Evolutionary conservation across 2,888 invertebrate species (phyloP), one percentile per base, ranked within the genome.

Genomic region (Polydrusus pterygomalis): DNA sequence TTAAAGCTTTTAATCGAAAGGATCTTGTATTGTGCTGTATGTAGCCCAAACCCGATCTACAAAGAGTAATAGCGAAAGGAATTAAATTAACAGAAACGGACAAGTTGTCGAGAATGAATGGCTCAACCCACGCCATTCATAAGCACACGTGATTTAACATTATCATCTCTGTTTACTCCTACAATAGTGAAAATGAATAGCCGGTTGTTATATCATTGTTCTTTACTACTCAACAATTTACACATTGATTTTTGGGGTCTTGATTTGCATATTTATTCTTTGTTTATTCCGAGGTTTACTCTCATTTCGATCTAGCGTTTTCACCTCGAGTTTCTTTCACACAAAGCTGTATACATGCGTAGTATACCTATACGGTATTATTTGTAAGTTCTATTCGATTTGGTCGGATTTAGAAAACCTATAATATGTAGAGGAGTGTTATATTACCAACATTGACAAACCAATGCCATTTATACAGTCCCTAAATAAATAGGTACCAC

Each of bases 91-190:
- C 58, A 64, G 64, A 64, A 60, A 54, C 67, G 54, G 49, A 47
- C 47, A 47, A 49, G 64, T 67, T 54, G 38, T 67, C 67, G 68
- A 38, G 40, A 49, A 74, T 74, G 74, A 74, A 68, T 74, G 69
- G 63, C 13, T 30, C 63, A 11, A 30, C 74, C 74, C 60, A 74
- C 68, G 62, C 56, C 74, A 74, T 74, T 74, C 74, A 74, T 69
- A 63, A 74, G 25, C 25, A 13, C 56, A 47, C 38, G 18, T 60
- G 34, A 65, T 65, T 68, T 56, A 25, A 51, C 51, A 45, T 68
- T 54, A 38, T 56, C 30, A 64, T 47, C 64, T 64, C 34, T 15
- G 49, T 64, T 64, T 64, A 49, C 47, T 34, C 17, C 11, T 63
- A 49, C 49, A 20, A 64, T 49, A 64, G 64, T 64, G 64, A 45